Conservation (phyloP, 2,113 vertebrate species). For the Sylvietta virens region DNA sequence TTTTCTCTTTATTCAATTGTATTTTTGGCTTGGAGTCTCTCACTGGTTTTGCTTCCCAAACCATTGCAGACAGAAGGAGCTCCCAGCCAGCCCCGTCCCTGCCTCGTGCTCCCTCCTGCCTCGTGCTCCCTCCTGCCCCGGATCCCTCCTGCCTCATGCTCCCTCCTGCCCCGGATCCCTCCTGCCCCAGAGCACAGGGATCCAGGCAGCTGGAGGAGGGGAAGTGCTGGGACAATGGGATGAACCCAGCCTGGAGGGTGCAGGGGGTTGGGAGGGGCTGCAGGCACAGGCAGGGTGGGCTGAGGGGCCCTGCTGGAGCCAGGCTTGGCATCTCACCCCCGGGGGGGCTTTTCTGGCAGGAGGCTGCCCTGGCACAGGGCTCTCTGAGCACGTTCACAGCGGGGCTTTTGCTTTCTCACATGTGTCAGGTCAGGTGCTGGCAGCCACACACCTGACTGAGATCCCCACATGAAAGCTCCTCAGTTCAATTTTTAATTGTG, state of each 20-base stretch:
- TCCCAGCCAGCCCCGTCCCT: accelerated
- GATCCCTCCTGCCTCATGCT: too few relatives aligned
- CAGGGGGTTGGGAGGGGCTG: accelerated
- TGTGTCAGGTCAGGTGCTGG: background rate
- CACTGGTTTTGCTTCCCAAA: too few relatives aligned
- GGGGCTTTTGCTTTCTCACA: accelerated
- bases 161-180: background rate
- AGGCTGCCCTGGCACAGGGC: background rate
- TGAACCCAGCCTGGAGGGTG: background rate
- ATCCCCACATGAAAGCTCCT: background rate
- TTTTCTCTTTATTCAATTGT: too few relatives aligned
- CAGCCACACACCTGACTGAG: background rate
- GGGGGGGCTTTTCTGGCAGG: accelerated
- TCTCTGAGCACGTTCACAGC: accelerated
- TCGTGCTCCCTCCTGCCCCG: background rate
- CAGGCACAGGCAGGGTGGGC: background rate
- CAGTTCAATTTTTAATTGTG: background rate
- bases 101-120: too few relatives aligned
- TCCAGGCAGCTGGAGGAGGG: accelerated
- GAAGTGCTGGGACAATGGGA: background rate
- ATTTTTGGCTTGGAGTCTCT: too few relatives aligned
- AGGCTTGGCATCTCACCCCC: accelerated
- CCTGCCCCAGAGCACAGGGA: background rate
- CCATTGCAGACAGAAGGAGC: accelerated
- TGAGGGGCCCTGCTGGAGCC: background rate